These are phyloP conservation scores for Chloropsis cyanopogon DNA, from an alignment of 2,113 vertebrate species.

Conservation along the genomic window DNA sequence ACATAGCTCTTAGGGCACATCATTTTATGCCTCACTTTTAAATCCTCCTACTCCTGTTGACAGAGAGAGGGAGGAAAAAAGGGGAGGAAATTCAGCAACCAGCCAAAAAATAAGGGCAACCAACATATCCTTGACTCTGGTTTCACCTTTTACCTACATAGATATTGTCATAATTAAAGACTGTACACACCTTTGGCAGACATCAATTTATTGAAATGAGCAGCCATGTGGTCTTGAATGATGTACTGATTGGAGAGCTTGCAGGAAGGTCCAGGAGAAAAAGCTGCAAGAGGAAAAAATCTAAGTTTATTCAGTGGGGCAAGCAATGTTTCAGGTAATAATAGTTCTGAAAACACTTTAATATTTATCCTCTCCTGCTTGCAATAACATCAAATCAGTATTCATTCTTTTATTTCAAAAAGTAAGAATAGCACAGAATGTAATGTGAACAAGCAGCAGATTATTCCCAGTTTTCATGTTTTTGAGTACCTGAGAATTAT, in stretches of 20 bases:
- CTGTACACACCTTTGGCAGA: constrained; percentile 54
- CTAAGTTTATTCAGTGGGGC: neutral
- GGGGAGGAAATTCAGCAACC: neutral
- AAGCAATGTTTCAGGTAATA: constrained; percentile 1
- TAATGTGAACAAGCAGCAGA: constrained; percentile 17
- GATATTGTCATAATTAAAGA: neutral
- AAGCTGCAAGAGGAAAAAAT: constrained; percentile 19
- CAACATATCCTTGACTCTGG: neutral
- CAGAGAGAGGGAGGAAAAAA: neutral
- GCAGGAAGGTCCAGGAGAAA: constrained; percentile 51
- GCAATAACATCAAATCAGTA: constrained; percentile 37
- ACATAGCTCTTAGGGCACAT: neutral
- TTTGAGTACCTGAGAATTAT: constrained; percentile 47
- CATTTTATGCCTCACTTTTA: constrained; percentile 1
- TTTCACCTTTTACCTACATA: constrained; percentile 11
- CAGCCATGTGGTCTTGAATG: constrained; percentile 50
- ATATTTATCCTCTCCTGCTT: constrained; percentile 2
- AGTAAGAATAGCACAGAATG: neutral
- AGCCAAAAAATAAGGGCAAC: neutral
- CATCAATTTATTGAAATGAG: constrained; percentile 57
- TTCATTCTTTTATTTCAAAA: constrained; percentile 26
- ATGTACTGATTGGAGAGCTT: constrained; percentile 69
- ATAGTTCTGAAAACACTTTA: constrained; percentile 5
- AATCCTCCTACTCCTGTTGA: constrained; percentile 1
- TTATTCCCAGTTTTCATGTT: constrained; percentile 26